A percentile compares a stretch with the other conserved stretches of the same genome.
phyloP scores from a whole-genome alignment of 2,113 vertebrate species.

The Lycocorax pyrrhopterus region DNA sequence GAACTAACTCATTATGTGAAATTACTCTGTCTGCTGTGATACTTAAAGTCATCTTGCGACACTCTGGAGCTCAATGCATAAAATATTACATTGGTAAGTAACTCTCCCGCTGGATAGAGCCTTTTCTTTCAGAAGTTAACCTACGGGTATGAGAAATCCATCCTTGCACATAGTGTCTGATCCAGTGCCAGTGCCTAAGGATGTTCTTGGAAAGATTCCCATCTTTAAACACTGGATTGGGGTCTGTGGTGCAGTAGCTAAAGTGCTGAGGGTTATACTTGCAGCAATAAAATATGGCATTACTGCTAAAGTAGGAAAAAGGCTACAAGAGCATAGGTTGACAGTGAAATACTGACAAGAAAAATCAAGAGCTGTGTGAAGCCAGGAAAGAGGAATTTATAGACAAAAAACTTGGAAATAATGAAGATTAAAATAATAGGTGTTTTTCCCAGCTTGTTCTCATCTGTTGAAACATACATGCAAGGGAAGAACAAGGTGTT shows the following conservation, averaged over 20 bases:
- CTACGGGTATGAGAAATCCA: not conserved
- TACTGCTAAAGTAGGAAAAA: not conserved
- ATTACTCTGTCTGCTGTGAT: slow-evolving; percentile 31
- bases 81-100: slow-evolving; percentile 41
- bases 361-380: not conserved
- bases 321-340: not conserved
- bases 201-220: slow-evolving; percentile 44
- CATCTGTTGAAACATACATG: not conserved
- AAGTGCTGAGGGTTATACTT: slow-evolving; percentile 18
- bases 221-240: not conserved
- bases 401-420: not conserved
- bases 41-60: slow-evolving; percentile 14
- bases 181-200: slow-evolving; percentile 45
- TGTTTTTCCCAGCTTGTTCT: not conserved
- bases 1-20: slow-evolving; percentile 33
- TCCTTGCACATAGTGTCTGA: slow-evolving; percentile 12
- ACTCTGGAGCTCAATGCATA: slow-evolving; percentile 32
- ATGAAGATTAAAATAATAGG: not conserved
- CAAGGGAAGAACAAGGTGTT: not conserved
- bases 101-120: not conserved
- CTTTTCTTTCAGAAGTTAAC: slow-evolving; percentile 26
- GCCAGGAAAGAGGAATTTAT: not conserved
- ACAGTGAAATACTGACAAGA: not conserved
- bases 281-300: not conserved
- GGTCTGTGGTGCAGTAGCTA: not conserved